Evolutionary conservation across 2,113 vertebrate genomes (phyloP), one percentile per base, ranked within the genome.

Genomic region (Phalacrocorax pelagicus): DNA sequence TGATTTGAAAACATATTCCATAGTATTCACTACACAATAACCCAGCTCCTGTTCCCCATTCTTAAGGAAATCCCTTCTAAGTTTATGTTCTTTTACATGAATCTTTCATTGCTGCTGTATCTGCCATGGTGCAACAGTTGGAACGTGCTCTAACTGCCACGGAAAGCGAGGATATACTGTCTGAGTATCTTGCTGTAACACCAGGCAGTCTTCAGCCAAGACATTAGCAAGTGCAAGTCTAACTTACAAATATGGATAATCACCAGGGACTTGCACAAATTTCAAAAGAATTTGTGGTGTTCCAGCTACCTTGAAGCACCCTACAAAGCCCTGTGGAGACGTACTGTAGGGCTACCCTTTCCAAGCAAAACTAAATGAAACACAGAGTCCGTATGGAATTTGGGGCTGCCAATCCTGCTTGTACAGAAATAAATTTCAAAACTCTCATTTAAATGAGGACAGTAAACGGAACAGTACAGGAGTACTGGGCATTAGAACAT

Each of bases 311-410:
- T 20, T 44, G 46, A 70, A 44, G 54, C 20, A 78, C 40, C 8
- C 30, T 24, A 79, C 69, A 59, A 67, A 59, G 36, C 57, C n/a
- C 58, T 23, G 36, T 36, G 22, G 27, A 32, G n/a, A 63, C 6
- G 14, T 51, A 44, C 23, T 49, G 22, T 26, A 59, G 54, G 49
- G 24, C 38, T 77, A 59, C 49, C 54, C 63, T 59, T 84, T 30
- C 62, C 58, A 51, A 86, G 49, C 9, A 47, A 83, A 91, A 38
- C 26, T n/a, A 63, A 94, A 81, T 69, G 47, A 72, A 63, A 19
- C 12, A 24, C 0, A 0, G 29, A 73, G 63, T 59, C 54, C 4
- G 0, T 22, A 20, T 18, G 18, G 40, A 23, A 49, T 58, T 57
- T 66, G 55, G 44, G 36, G 32, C 36, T 73, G 51, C 30, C 63